phyloP scores from a whole-genome alignment of 35 echinoderm and acorn worm species.

The Anneissia japonica region DNA sequence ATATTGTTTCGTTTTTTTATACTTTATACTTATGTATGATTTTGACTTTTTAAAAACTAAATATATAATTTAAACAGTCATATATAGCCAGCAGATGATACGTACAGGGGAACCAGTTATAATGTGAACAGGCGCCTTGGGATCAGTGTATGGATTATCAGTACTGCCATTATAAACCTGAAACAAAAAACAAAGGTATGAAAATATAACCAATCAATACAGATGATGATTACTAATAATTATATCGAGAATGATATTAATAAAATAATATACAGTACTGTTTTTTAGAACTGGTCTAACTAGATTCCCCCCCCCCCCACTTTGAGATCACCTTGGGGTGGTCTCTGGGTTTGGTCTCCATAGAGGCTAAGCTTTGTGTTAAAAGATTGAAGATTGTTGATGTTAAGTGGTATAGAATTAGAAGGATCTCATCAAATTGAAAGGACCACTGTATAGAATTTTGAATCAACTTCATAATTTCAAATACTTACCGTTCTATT shows the following conservation, averaged over 20 bases:
- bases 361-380: not conserved
- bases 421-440: no score
- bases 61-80: no score
- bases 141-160: conserved; percentile 54
- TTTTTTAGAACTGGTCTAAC: not conserved
- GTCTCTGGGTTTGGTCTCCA: not conserved
- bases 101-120: conserved; percentile 76
- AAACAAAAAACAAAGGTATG: not conserved
- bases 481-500: no score
- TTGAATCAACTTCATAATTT: no score
- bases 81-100: not conserved
- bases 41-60: no score
- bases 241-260: not conserved
- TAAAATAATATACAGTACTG: not conserved
- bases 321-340: not conserved
- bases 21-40: no score
- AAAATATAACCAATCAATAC: not conserved
- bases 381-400: no score
- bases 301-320: not conserved
- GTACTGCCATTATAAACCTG: conserved; percentile 67
- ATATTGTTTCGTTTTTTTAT: no score
- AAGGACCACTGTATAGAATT: no score
- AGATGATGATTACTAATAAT: not conserved
- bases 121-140: conserved; percentile 66
- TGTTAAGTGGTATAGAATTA: no score